phyloP scores from a whole-genome alignment of 2,113 vertebrate genomes.

The Pavo muticus region DNA sequence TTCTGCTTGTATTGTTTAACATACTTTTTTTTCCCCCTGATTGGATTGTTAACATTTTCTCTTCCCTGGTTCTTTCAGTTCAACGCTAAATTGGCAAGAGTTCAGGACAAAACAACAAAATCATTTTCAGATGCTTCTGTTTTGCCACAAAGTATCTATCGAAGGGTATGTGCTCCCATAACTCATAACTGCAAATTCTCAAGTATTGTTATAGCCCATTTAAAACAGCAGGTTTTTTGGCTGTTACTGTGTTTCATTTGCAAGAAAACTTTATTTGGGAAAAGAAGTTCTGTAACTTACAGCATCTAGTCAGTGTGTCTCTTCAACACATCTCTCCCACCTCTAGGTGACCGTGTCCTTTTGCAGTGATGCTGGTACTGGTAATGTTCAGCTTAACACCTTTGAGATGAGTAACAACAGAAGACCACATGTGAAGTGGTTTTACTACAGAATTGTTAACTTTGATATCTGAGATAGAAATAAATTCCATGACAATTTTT shows the following conservation, averaged over 20 bases:
- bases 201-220: not conserved
- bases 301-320: not conserved
- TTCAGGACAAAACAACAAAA: slow-evolving; percentile 80
- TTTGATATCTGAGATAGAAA: not conserved
- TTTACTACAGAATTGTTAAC: not conserved
- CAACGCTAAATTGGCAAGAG: slow-evolving; percentile 87
- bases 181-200: rapidly evolving
- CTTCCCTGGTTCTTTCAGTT: slow-evolving; percentile 80
- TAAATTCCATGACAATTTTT: not conserved
- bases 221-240: not conserved
- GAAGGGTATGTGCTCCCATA: slow-evolving; percentile 82
- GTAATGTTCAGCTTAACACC: not conserved
- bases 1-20: not conserved
- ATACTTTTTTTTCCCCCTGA: rapidly evolving
- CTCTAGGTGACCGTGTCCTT: not conserved
- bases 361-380: not conserved
- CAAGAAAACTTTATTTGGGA: not conserved
- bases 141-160: slow-evolving; percentile 88
- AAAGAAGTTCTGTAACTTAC: too few relatives aligned
- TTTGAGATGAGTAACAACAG: not conserved
- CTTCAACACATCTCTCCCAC: not conserved
- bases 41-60: not conserved
- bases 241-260: too few relatives aligned
- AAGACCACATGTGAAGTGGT: not conserved
- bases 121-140: slow-evolving; percentile 71